Evolutionary conservation across 2,888 invertebrate genomes (phyloP).

Genomic region (Acrobasis repandana): DNA sequence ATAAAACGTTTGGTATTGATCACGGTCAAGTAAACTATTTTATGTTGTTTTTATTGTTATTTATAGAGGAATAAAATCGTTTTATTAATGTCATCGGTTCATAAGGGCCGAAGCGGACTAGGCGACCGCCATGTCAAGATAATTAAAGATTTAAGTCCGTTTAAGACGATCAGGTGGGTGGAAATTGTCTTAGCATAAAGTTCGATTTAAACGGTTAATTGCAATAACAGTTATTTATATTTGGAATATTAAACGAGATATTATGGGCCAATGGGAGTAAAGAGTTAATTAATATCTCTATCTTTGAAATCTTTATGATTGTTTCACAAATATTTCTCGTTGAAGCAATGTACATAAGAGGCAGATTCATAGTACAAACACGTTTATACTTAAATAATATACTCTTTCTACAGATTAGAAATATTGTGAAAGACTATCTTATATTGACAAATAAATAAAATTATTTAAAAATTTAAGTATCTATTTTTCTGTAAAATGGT

Average conservation of each 20-base stretch:
- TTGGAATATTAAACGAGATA: constrained; percentile 17
- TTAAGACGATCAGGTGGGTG: constrained; percentile 12
- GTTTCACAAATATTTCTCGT: constrained; percentile 6
- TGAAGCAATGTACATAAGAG: not conserved
- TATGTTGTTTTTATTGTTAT: constrained; percentile 80
- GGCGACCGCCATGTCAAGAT: constrained; percentile 28
- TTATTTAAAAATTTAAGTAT: too few relatives aligned
- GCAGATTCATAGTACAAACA: too few relatives aligned
- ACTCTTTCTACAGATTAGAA: too few relatives aligned
- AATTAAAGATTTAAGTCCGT: constrained; percentile 32
- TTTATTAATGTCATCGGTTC: constrained; percentile 73
- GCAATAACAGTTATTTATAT: constrained; percentile 18
- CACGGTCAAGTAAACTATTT: constrained; percentile 75
- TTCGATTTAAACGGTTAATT: constrained; percentile 16
- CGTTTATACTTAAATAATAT: too few relatives aligned
- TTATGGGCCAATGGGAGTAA: not conserved
- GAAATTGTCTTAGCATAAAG: constrained; percentile 13
- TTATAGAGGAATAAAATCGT: constrained; percentile 75
- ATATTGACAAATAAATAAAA: too few relatives aligned
- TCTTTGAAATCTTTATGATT: constrained; percentile 8
- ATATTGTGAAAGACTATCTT: too few relatives aligned
- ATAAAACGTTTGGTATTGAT: constrained; percentile 76
- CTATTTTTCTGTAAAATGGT: too few relatives aligned
- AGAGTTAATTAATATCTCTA: constrained; percentile 10
- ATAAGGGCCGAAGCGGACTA: constrained; percentile 45